Evolutionary conservation across 2,888 invertebrate genomes (phyloP), one percentile per base, ranked within the genome.

Genomic region (Synergus gifuensis): DNA sequence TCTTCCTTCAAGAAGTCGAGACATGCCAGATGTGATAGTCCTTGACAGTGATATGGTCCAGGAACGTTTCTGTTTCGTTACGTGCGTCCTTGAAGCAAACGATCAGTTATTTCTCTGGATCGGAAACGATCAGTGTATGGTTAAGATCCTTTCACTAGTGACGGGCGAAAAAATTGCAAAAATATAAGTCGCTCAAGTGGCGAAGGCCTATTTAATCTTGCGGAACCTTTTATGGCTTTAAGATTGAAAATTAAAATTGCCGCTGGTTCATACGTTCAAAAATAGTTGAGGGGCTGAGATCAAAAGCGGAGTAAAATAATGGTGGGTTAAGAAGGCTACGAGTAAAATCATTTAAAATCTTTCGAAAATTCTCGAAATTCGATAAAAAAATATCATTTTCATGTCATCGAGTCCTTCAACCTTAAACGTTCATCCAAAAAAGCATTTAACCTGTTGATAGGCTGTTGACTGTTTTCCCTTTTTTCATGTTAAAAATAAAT

Each of bases 31-130:
- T 73, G 49, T n/a, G 69, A 49, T 54, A 73, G 69, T 73, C 69
- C 69, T 73, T 73, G 69, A 73, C 69, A 73, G 54, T 73, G 49
- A 49, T 46, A 49, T 73, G 69, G 69, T 73, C 54, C 54, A 73
- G 69, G 46, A 42, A 44, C 44, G 12, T 67, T 67, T 67, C 67
- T 36, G 69, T 28, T 49, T 69, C 69, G 46, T 46, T 49, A 69
- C 28, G 18, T 36, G 36, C 54, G 69, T 73, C 69, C 69, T 73
- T 73, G 69, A 54, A 73, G 28, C n/a, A 49, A 73, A 73, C 49
- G 14, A 54, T 73, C 49, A 28, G 8, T 8, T 69, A 73, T 73
- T n/a, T n/a, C 28, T 36, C 36, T 54, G 28, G 16, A 54, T 69
- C 36, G 69, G 49, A 69, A 49, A 49, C 49, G 69, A 28, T 49